phyloP scores from a whole-genome alignment of 2,888 invertebrate genomes.

The Helicoverpa assulta region DNA sequence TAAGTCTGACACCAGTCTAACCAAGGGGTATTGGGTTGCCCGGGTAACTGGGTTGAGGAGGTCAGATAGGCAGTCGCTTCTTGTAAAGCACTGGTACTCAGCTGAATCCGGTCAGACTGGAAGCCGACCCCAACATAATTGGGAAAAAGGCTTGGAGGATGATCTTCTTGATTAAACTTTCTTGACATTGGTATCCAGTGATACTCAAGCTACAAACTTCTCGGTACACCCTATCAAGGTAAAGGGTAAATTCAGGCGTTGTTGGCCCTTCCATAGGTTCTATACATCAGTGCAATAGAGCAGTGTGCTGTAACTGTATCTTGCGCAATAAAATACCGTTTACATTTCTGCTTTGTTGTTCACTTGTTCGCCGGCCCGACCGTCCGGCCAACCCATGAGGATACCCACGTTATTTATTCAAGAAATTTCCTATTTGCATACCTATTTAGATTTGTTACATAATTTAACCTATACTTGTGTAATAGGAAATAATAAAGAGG shows the following conservation, averaged over 20 bases:
- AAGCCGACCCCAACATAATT: too few species aligned
- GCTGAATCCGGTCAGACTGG: too few species aligned
- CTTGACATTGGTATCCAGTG: too few species aligned
- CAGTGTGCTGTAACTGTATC: conserved; percentile 68
- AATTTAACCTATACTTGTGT: conserved; percentile 26
- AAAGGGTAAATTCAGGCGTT: background rate
- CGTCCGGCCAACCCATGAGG: conserved; percentile 62
- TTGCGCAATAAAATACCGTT: conserved; percentile 79
- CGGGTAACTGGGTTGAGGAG: too few species aligned
- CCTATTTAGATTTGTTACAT: conserved; percentile 61
- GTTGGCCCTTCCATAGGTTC: conserved; percentile 43
- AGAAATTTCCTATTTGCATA: conserved; percentile 69
- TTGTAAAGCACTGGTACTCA: too few species aligned
- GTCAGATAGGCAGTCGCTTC: too few species aligned
- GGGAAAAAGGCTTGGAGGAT: too few species aligned
- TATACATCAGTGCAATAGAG: conserved; percentile 49
- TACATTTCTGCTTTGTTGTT: conserved; percentile 80
- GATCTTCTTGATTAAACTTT: too few species aligned
- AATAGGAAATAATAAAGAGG: conserved; percentile 27
- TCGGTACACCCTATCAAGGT: too few species aligned
- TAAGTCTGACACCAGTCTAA: too few species aligned
- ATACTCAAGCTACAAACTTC: background rate
- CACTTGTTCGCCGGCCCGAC: conserved; percentile 71
- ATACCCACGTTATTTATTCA: conserved; percentile 70
- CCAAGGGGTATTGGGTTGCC: too few species aligned